phyloP scores from a whole-genome alignment of 2,797 vertebrate species.

The Clarias platycephalus region DNA sequence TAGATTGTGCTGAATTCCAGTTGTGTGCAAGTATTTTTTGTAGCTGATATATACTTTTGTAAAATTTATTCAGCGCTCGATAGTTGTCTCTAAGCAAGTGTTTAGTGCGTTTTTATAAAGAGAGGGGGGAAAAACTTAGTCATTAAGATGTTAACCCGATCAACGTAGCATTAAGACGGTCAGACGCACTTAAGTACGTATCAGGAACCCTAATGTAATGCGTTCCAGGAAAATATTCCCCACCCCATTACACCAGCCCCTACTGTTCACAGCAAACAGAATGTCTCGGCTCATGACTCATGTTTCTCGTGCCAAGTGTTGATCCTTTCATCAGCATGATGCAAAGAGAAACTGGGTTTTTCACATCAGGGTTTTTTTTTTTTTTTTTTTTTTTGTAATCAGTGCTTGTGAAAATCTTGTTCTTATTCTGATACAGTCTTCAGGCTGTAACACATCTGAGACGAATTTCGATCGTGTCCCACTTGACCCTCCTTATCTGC shows the following conservation, averaged over 20 bases:
- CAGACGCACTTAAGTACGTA: background rate
- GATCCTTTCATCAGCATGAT: slow-evolving; percentile 10
- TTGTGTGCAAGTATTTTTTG: background rate
- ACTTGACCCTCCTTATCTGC: background rate
- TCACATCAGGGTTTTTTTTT: background rate
- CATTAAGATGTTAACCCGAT: slow-evolving; percentile 4
- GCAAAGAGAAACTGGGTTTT: background rate
- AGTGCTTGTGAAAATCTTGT: background rate
- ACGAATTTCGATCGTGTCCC: background rate
- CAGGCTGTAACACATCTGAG: too few species aligned
- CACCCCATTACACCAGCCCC: slow-evolving; percentile 29
- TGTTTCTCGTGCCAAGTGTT: background rate
- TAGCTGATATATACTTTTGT: background rate
- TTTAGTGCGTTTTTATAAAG: background rate
- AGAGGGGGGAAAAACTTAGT: background rate
- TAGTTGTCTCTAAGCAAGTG: background rate
- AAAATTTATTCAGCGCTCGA: background rate
- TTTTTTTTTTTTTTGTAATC: background rate
- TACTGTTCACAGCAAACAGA: slow-evolving; percentile 8
- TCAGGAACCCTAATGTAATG: background rate
- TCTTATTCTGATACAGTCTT: background rate
- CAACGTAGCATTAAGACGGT: background rate
- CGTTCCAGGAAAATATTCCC: slow-evolving; percentile 19
- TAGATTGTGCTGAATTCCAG: background rate
- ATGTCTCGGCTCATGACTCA: background rate